Conservation (phyloP, 2,888 invertebrate species). For the Lasioglossum oenotherae region DNA sequence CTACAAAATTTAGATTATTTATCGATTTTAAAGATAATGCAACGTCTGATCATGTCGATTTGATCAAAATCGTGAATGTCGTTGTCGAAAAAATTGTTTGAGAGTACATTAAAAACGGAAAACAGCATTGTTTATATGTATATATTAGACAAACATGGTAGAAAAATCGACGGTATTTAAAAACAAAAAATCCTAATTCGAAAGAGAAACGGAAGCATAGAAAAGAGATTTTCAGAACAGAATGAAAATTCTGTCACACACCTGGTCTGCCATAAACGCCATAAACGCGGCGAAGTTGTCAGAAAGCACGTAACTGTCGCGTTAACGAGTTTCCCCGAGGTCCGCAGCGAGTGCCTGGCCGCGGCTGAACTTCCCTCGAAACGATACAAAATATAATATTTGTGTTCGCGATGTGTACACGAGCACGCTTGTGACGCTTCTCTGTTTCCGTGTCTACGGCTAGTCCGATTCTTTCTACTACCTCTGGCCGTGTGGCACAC, state of each 20-base stretch:
- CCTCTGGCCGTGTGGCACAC: neutral
- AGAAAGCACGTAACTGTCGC: conserved; percentile 10
- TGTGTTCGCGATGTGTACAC: conserved; percentile 30
- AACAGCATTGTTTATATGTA: too few relatives aligned
- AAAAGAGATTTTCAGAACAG: neutral
- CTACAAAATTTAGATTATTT: neutral
- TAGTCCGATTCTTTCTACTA: conserved; percentile 9
- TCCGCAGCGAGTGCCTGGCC: neutral
- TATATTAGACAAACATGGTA: neutral
- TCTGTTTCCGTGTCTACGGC: conserved; percentile 15
- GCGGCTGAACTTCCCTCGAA: conserved; percentile 6
- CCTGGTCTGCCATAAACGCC: neutral
- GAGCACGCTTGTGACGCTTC: conserved; percentile 44
- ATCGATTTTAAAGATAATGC: neutral
- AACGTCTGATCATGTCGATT: neutral
- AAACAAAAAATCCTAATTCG: neutral
- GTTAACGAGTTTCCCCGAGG: conserved; percentile 30
- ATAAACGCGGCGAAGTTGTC: neutral
- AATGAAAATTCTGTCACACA: neutral
- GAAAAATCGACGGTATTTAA: neutral
- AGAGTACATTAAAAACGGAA: neutral
- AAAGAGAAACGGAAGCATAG: neutral
- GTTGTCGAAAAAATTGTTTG: neutral
- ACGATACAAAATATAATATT: conserved; percentile 24
- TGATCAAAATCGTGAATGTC: neutral